Base-by-base conservation (phyloP, 2,888 invertebrate species). In the Leptura quadrifasciata region DNA sequence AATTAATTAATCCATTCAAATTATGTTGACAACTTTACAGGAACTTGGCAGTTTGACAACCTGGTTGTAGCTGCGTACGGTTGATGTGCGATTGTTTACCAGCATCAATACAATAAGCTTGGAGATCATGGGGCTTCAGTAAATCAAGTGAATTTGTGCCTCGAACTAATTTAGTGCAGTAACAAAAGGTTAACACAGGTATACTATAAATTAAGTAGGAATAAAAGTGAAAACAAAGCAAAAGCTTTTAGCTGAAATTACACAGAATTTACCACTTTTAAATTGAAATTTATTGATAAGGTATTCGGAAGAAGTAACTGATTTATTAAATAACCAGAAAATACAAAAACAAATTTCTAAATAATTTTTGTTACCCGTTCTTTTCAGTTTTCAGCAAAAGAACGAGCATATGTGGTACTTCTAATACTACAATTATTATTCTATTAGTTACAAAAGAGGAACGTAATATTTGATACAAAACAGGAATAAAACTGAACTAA, bases 41-140 rank as follows among this genome's bases (percentile, higher is more conserved):
- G 65, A 17, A 65, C 52, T 47, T 31, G 65, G 64, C 64, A 64
- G 52, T 21, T 65, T 65, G 65, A 52, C 24, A 47, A 64, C 12
- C 2, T 10, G 0, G 20, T 21, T 57, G 21, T 57, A 57, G 52
- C 18, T n/a, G n/a, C 52, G 15, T 20, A 27, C 24, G 15, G 21
- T 60, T 8, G 21, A 20, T 8, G 60, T 27, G 15, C 27, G 57
- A 60, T 18, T 60, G 27, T 60, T 27, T 60, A 57, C n/a, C 57
- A 20, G 1, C 6, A 5, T n/a, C 60, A n/a, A 60, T n/a, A 60
- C n/a, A 60, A 21, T 60, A 60, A 6, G 17, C 60, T 31, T 27
- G 15, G 27, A 60, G 27, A 60, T 60, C 31, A 27, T 27, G 5
- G 60, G 1, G 27, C 60, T 31, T 27, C 21, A 57, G 21, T 57